Conservation (phyloP, 92 coral and sea anemone species). For the Bergia puertoricense region DNA sequence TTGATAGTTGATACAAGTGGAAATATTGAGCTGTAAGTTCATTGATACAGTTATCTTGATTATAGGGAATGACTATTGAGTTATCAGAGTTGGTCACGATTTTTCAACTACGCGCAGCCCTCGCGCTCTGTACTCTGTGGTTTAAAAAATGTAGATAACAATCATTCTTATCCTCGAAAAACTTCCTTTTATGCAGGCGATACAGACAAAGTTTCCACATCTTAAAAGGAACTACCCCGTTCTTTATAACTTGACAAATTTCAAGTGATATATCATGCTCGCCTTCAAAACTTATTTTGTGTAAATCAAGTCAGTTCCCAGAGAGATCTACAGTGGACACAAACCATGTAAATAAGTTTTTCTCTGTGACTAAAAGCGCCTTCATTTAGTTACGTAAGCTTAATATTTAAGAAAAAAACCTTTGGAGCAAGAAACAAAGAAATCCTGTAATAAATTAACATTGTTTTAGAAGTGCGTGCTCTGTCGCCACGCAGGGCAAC, state of each 20-base stretch:
- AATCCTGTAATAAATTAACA: not conserved
- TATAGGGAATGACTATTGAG: not conserved
- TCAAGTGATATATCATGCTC: not conserved
- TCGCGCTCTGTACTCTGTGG: conserved; percentile 18
- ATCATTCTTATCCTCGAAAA: conserved; percentile 6
- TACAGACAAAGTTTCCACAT: not conserved
- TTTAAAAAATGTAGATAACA: not conserved
- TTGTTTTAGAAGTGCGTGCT: not conserved
- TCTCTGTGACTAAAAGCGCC: not conserved
- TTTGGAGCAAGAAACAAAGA: not conserved
- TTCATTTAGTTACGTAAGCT: not conserved
- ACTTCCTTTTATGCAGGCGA: conserved; percentile 15
- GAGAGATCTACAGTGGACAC: too few species aligned
- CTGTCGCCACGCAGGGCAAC: not conserved
- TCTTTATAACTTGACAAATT: not conserved
- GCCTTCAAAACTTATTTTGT: not conserved
- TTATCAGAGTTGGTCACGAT: conserved; percentile 11
- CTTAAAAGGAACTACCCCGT: not conserved
- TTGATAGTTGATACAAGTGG: conserved; percentile 17
- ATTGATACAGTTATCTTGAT: conserved; percentile 4
- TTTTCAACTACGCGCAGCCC: not conserved
- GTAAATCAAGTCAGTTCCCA: too few species aligned
- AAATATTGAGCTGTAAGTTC: not conserved
- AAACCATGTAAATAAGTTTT: not conserved
- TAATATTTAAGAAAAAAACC: not conserved